Evolutionary conservation across 2,113 vertebrate genomes (phyloP), one percentile per base, ranked within the genome.

Genomic region (Recurvirostra avosetta): DNA sequence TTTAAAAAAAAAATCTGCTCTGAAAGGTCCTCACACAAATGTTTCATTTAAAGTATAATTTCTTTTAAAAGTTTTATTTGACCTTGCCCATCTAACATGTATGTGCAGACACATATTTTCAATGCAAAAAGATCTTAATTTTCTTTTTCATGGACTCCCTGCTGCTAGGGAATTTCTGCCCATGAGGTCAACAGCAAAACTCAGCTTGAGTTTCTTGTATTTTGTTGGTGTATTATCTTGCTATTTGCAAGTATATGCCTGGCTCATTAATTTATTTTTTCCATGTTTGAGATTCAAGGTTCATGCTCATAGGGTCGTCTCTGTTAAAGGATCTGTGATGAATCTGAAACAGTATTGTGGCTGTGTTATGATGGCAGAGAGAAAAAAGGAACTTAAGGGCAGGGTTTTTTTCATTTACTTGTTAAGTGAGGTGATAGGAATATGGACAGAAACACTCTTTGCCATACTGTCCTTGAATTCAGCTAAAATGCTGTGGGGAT

Each of bases 91-190:
- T 17, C 18, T 21, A 58, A 50, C 4, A 26, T 11, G 38, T 19
- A 8, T 13, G 6, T 1, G 2, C 32, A 86, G 25, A 50, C 7
- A 38, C 1, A 79, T 12, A 10, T 52, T 52, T 73, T 83, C 41
- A 52, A 9, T 38, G 23, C 5, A 40, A 78, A 71, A 59, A 74
- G 1, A 15, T 1, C 9, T 79, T 36, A 0, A 0, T 62, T 59
- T 65, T 61, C 1, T 83, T 76, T 71, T 52, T 49, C 8, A 5
- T 38, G 14, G 89, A 86, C 6, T 67, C 38, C 34, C 4, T 84
- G 27, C 3, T 49, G 32, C 16, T 81, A 45, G 7, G 15, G 14
- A 36, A 63, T 55, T 82, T 80, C 74, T 88, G 26, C 22, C 26
- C 13, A 8, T 32, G 23, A 41, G 34, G 11, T 56, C 26, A 76